Conservation (phyloP, 2,888 invertebrate genomes). For the Phrixothrix hirtus region DNA sequence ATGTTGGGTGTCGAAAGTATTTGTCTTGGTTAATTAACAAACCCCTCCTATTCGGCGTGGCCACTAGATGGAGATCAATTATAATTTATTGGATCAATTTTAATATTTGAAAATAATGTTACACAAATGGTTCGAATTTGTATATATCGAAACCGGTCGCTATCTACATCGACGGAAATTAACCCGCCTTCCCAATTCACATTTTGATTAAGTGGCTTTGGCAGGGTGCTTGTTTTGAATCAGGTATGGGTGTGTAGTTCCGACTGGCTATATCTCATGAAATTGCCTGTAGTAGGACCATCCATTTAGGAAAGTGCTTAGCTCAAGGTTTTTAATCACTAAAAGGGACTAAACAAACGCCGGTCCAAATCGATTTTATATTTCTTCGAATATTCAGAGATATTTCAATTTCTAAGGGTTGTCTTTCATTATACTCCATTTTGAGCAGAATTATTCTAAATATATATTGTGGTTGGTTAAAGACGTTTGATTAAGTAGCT, state of each 20-base stretch:
- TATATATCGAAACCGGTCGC: slow-evolving; percentile 22
- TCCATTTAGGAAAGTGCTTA: slow-evolving; percentile 30
- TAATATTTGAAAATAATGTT: slow-evolving; percentile 24
- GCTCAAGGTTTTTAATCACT: slow-evolving; percentile 29
- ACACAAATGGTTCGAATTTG: slow-evolving; percentile 24
- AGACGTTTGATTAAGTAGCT: too few relatives aligned
- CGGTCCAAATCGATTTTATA: slow-evolving; percentile 26
- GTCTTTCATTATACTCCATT: too few relatives aligned
- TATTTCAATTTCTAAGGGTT: too few relatives aligned
- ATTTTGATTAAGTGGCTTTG: slow-evolving; percentile 30
- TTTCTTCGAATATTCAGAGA: slow-evolving; percentile 14
- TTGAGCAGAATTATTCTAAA: too few relatives aligned
- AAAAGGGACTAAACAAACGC: slow-evolving; percentile 17
- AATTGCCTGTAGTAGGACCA: slow-evolving; percentile 23
- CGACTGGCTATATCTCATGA: slow-evolving; percentile 30
- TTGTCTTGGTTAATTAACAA: slow-evolving; percentile 5
- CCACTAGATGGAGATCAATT: slow-evolving; percentile 15
- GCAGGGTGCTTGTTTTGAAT: slow-evolving; percentile 29
- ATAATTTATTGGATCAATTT: slow-evolving; percentile 26
- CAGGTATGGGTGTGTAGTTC: slow-evolving; percentile 31
- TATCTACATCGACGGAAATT: slow-evolving; percentile 32
- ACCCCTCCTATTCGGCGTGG: neutral
- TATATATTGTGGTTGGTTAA: too few relatives aligned
- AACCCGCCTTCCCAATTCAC: slow-evolving; percentile 29
- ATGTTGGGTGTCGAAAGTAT: too few relatives aligned